Evolutionary conservation across 1,140 invertebrate species (phyloP).

Genomic region (Scaptodrosophila lebanonensis): DNA sequence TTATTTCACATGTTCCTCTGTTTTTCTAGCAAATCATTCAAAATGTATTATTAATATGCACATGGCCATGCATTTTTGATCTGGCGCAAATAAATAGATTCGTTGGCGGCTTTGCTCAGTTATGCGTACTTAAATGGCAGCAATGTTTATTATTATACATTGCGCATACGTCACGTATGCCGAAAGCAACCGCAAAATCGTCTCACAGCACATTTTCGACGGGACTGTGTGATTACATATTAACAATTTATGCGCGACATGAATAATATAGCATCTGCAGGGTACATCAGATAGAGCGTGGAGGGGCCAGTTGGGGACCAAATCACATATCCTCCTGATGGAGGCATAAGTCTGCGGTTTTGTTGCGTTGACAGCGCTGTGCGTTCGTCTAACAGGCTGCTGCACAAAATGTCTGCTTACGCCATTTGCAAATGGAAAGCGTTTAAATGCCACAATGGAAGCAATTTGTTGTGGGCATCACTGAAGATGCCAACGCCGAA

Average conservation of each 20-base stretch:
- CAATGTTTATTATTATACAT: too few relatives aligned
- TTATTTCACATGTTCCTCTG: constrained; percentile 27
- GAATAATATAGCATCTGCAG: too few relatives aligned
- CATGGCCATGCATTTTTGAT: background rate
- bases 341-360: too few relatives aligned
- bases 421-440: constrained; percentile 30
- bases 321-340: too few relatives aligned
- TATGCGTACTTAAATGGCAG: constrained; percentile 16
- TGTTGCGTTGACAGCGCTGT: too few relatives aligned
- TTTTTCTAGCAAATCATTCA: constrained; percentile 10
- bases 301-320: too few relatives aligned
- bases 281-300: too few relatives aligned
- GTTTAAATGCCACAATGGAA: constrained; percentile 30
- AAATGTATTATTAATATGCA: background rate
- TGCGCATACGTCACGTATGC: too few relatives aligned
- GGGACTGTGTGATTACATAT: too few relatives aligned
- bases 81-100: constrained; percentile 6
- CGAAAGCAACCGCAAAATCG: too few relatives aligned
- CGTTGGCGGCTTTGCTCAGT: constrained; percentile 8
- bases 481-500: constrained; percentile 4
- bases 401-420: background rate
- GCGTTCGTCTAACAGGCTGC: constrained; percentile 3
- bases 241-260: too few relatives aligned
- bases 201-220: too few relatives aligned
- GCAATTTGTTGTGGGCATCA: constrained; percentile 59